Evolutionary conservation across 2,797 vertebrate genomes (phyloP), one percentile per base, ranked within the genome.

Genomic region (Chaetodon trifasciatus): DNA sequence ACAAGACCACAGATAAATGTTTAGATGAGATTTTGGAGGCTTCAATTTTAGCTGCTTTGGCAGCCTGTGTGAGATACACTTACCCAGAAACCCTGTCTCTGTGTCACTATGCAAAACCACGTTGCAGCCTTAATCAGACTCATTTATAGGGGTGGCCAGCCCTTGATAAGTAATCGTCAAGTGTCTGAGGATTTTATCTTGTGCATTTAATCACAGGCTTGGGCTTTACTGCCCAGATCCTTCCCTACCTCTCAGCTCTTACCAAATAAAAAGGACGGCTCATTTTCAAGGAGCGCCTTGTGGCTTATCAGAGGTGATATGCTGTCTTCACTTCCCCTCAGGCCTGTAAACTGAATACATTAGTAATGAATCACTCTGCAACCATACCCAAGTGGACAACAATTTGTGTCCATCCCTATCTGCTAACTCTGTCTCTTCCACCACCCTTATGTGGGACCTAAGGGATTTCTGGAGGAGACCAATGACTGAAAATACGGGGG

Each of bases 201-300:
- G 50, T 78, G 52, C 64, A 65, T 90, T 93, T 91, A 93, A 91
- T 94, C 88, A 88, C 72, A 74, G 77, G 37, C 77, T 76, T 56
- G n/a, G 61, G 67, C 64, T 90, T 90, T 85, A 86, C 52, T 37
- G 60, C 50, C 76, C 21, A 4, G 56, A 49, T 78, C 61, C 68
- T 70, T 46, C 24, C 62, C 69, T 23, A 44, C 70, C 65, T 39
- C 75, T 62, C 60, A 74, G 55, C 78, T 79, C 70, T 57, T 35
- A 63, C 78, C 76, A 82, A 88, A 87, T 84, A 82, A 89, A 93
- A 85, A 53, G 55, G 64, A 84, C 17, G 21, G 71, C 76, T 89
- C 68, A 66, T 89, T 85, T 90, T 86, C 68, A 81, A 88, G 62
- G n/a, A 67, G 83, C 2, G 35, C 81, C 85, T 83, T 55, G 89